Base-by-base conservation (phyloP, 2,888 invertebrate genomes). In the Drosophila mimica region DNA sequence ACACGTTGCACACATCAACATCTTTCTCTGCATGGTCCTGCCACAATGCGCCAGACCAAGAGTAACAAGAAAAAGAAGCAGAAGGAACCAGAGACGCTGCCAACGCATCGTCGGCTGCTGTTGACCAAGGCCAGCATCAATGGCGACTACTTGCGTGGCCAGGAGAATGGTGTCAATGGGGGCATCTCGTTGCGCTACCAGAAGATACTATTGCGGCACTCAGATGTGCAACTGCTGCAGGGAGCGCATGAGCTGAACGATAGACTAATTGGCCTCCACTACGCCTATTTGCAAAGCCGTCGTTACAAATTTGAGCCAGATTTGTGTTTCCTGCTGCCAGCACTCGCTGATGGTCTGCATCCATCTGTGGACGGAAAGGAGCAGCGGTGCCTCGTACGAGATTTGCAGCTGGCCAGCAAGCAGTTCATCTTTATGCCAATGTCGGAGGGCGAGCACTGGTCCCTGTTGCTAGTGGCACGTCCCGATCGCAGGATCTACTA, bases 371-470 rank as follows among this genome's bases (percentile, higher is more conserved):
- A 48, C 20, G 17, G 13, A 20, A 67, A 65, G 2, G 48, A 65
- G 3, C 54, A 62, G 11, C 59, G 65, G 3, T 49, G 43, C 2
- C 36, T 74, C 1, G 58, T 54, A 9, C 38, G 57, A 0, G 67
- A 65, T 0, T 13, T 79, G 8, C 58, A 69, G 8, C 63, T 81
- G 25, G 36, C 30, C 8, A 30, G 8, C 11, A 79, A 69, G 28
- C 53, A 51, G 25, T 86, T 82, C 31, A 33, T 82, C n/a, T 70
- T 82, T 33, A 9, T 82, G 31, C 81, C 82, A 1, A 33, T 82
- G 20, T 9, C n/a, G 15, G 62, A 56, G 1, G 38, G 4, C 2
- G 13, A 17, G 3, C 82, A 82, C 49, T 82, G 82, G 82, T 86
- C 86, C 0, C 53, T 82, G 43, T 25, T 82, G 70, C 6, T 82